A percentile compares a stretch with the other conserved stretches of the same genome.
Evolutionary conservation across 2,113 vertebrate genomes (phyloP).

Genomic region (Willisornis vidua): DNA sequence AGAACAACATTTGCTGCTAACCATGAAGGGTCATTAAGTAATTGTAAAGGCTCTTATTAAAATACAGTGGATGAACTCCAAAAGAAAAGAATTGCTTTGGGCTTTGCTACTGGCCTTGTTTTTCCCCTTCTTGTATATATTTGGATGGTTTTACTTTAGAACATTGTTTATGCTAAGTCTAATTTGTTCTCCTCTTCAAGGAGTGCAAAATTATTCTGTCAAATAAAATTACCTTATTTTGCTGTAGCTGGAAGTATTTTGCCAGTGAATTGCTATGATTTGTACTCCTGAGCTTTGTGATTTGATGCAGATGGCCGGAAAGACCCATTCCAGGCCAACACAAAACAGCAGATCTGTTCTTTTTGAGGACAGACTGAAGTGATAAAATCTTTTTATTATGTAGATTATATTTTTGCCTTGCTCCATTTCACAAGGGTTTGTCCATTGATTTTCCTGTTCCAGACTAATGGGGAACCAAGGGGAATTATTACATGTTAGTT

Average conservation of each 20-base stretch:
- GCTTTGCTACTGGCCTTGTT: neutral
- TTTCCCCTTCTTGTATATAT: neutral
- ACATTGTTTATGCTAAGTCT: neutral
- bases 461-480: neutral
- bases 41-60: neutral
- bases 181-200: neutral
- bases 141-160: neutral
- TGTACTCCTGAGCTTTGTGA: neutral
- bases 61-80: neutral
- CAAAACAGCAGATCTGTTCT: neutral
- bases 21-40: neutral
- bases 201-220: neutral
- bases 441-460: neutral
- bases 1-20: neutral
- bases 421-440: neutral
- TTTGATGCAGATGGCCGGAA: neutral
- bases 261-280: neutral
- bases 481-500: neutral
- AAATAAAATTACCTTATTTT: neutral
- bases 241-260: neutral
- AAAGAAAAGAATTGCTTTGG: constrained; percentile 7
- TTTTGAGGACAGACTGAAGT: neutral
- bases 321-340: neutral
- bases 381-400: neutral
- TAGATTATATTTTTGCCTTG: neutral